Base-by-base conservation (phyloP, 2,888 invertebrate species). In the Hirtodrosophila trivittata region DNA sequence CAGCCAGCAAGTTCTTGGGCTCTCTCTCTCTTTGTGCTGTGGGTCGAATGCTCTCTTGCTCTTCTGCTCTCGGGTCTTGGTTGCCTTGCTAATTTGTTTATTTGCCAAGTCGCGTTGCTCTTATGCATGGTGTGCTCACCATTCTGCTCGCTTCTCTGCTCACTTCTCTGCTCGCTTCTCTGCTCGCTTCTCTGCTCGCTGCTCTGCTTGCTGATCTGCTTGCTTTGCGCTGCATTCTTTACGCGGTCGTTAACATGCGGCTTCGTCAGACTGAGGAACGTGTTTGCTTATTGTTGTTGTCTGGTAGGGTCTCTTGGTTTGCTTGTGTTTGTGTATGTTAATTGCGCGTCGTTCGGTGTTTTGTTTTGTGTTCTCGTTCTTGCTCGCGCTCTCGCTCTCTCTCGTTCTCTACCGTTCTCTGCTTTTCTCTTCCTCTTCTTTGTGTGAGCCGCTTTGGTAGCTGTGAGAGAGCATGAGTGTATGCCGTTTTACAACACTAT, bases 201-300 rank as follows among this genome's bases (percentile, higher is more conserved):
- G 49, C 65, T 25, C 66, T 74, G 50, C 63, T 55, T 65, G 72
- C 57, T 52, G 60, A 46, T 56, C 57, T 66, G 59, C 52, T 45
- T 58, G 25, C n/a, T n/a, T n/a, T n/a, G 6, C 25, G 62, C 66
- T 80, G 77, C 84, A 84, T 76, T 77, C 75, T 74, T 66, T 69
- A 65, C 66, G 83, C 84, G 86, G 84, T 88, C 88, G 81, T 87
- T 87, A 81, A 87, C 87, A 74, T 77, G 81, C 82, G 65, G 59
- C 65, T 59, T 42, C 75, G 62, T 55, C 66, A 60, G 65, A 71
- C 59, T 80, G 75, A 75, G 81, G 77, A 82, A 74, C 71, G 58
- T 84, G 74, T 82, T 76, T 71, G 54, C 50, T 63, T 52, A 55
- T 21, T 59, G 58, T 56, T 58, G 45, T 43, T 45, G 47, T 33